Evolutionary conservation across 2,888 invertebrate genomes (phyloP), one percentile per base, ranked within the genome.

Genomic region (Caenorhabditis sp.): DNA sequence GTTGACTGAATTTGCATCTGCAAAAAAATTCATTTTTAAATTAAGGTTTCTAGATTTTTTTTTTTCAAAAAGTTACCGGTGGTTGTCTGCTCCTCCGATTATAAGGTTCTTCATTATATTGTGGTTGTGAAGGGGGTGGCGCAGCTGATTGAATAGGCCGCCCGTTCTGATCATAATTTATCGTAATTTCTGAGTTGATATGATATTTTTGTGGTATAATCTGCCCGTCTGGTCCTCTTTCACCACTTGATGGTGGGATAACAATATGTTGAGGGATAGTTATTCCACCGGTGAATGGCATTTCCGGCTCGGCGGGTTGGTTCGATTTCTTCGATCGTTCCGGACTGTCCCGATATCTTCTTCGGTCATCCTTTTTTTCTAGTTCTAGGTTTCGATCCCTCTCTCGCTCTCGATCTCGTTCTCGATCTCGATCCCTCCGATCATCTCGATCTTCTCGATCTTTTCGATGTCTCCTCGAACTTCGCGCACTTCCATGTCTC

Each of bases 181-280:
- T 87, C 25, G 83, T 83, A 54, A 87, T 88, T 72, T 87, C 86
- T 57, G 85, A 86, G 65, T 87, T 88, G 68, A 87, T 87, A 67
- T 86, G 81, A 60, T 77, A 85, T 63, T 83, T 85, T 52, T 83
- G 80, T 23, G 84, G 84, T 57, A 85, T 70, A 20, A 74, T 67
- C 38, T 77, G 75, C 12, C 83, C 82, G 54, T 84, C 77, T 25
- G 83, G 81, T 31, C 80, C 78, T 36, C 81, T 66, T 68, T 79
- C 79, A 26, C 80, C 77, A 27, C 67, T 69, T 21, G 80, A 76
- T 12, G 84, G 84, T 23, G 85, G 86, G 43, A 85, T 87, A 23
- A 87, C 85, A 43, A 87, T 87, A 49, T 85, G 82, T 71, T 86
- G 84, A n/a, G 86, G 86, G 14, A 86, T 84, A 53, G 83, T 78